phyloP scores from a whole-genome alignment of 2,113 vertebrate genomes.

The Pavo muticus region DNA sequence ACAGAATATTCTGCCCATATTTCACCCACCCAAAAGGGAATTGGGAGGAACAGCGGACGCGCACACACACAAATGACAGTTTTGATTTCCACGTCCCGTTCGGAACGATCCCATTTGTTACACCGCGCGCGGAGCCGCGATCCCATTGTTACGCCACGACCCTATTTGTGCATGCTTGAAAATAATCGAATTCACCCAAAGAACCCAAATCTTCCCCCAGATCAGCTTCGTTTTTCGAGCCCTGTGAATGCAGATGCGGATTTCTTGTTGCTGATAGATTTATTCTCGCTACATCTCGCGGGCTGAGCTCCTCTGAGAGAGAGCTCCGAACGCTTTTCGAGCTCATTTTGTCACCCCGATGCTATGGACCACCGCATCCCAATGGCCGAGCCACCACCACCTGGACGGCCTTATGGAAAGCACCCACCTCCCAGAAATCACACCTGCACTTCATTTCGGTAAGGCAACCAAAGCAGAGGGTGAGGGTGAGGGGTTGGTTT shows the following conservation, averaged over 20 bases:
- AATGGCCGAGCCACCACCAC: not conserved
- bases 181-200: not conserved
- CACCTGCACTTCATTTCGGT: not conserved
- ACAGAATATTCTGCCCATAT: too few relatives aligned
- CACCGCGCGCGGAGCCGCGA: accelerated
- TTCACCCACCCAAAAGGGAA: not conserved
- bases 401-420: not conserved
- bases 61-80: not conserved
- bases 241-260: too few relatives aligned
- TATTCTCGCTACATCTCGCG: too few relatives aligned
- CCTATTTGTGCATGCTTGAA: not conserved
- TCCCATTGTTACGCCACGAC: too few relatives aligned
- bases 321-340: accelerated
- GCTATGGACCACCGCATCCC: accelerated
- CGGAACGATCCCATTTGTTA: accelerated
- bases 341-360: not conserved
- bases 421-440: not conserved
- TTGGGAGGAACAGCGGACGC: not conserved
- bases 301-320: too few relatives aligned
- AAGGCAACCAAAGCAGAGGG: not conserved
- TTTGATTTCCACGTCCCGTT: accelerated
- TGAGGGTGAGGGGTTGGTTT: too few relatives aligned
- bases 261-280: too few relatives aligned
- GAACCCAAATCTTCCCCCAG: not conserved
- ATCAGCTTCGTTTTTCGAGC: too few relatives aligned